Evolutionary conservation across 2,113 vertebrate species (phyloP).

Genomic region (Eclectus roratus): DNA sequence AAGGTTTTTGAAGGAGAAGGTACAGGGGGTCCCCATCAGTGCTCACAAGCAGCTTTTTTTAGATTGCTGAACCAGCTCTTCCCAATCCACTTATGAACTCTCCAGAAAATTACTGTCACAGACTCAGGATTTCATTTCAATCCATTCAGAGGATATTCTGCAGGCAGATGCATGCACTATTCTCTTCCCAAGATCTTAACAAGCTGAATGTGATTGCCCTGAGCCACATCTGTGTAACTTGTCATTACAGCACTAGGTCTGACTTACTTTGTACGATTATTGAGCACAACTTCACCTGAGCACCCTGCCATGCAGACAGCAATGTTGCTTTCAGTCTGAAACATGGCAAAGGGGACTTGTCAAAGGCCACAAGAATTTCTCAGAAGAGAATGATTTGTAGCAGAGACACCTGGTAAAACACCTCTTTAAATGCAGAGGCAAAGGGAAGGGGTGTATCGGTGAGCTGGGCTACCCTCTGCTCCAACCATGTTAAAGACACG

Average conservation of each 20-base stretch:
- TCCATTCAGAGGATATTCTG: neutral
- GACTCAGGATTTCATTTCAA: neutral
- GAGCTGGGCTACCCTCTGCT: neutral
- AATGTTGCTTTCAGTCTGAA: neutral
- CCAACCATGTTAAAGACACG: neutral
- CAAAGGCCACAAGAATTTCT: neutral
- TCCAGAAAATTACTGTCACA: neutral
- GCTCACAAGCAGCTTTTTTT: neutral
- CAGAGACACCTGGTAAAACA: neutral
- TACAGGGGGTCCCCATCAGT: neutral
- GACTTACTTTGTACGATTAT: fast-evolving
- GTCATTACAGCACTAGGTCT: neutral
- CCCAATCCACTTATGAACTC: neutral
- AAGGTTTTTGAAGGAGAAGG: neutral
- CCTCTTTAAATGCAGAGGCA: neutral
- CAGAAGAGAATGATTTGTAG: neutral
- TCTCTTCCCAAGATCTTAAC: neutral
- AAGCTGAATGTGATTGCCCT: neutral
- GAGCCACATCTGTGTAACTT: neutral
- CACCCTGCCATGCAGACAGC: neutral
- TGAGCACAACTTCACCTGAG: neutral
- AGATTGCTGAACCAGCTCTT: neutral
- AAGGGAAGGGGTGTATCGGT: neutral
- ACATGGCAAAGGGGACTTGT: neutral
- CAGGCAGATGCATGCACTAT: neutral